A percentile compares a stretch with the other conserved stretches of the same genome.
These are phyloP conservation scores for Todus mexicanus DNA, from an alignment of 2,797 vertebrate species.

Conservation along the genomic window DNA sequence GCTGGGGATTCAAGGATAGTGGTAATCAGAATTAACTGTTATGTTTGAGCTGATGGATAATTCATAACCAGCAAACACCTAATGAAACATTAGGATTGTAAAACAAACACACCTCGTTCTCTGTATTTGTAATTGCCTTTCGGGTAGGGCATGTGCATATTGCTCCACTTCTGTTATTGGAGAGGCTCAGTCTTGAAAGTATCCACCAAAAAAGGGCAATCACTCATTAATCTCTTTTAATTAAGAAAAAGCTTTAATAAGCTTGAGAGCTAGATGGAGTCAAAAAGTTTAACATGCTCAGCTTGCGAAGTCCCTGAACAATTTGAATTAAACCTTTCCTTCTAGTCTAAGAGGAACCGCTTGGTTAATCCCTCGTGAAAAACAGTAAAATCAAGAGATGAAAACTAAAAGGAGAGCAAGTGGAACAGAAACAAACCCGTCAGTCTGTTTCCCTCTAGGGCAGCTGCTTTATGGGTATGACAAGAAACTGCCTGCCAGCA, in stretches of 20 bases:
- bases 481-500: background rate
- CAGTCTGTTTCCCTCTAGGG: background rate
- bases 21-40: background rate
- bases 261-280: background rate
- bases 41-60: conserved; percentile 17
- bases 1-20: background rate
- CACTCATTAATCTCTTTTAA: background rate
- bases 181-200: background rate
- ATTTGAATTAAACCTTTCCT: conserved; percentile 16
- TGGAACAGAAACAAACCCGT: background rate
- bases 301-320: background rate
- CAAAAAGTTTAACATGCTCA: background rate
- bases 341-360: background rate
- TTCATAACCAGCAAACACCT: conserved; percentile 34
- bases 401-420: background rate
- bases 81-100: conserved; percentile 9
- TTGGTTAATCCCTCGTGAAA: background rate
- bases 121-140: conserved; percentile 3
- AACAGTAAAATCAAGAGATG: background rate
- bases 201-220: background rate
- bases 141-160: background rate
- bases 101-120: background rate
- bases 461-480: background rate
- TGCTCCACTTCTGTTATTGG: background rate
- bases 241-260: background rate